A percentile compares a stretch with the other conserved stretches of the same genome.
These are phyloP conservation scores for Balaeniceps rex DNA, from an alignment of 2,113 vertebrate species.

Conservation along the genomic window DNA sequence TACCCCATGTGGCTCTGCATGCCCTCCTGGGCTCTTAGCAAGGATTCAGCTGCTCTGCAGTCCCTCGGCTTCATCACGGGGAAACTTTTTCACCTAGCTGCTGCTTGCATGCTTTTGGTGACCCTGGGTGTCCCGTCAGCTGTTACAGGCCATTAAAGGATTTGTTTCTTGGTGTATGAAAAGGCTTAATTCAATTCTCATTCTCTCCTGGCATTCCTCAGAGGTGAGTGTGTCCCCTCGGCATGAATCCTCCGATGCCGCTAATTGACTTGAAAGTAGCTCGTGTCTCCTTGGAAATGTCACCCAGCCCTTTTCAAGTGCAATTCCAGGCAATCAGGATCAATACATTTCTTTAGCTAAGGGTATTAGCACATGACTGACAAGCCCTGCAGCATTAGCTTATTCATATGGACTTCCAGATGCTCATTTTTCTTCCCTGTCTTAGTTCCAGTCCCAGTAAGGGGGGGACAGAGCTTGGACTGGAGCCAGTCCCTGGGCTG, in stretches of 20 bases:
- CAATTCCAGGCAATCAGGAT: slow-evolving; percentile 69
- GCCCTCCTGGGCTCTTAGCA: background rate
- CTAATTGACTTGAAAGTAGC: slow-evolving; percentile 71
- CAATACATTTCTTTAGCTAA: slow-evolving; percentile 65
- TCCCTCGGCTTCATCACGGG: background rate
- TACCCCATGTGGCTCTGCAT: background rate
- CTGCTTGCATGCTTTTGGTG: slow-evolving; percentile 3
- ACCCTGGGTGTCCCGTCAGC: slow-evolving; percentile 19
- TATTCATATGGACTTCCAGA: slow-evolving; percentile 23
- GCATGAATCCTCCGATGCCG: slow-evolving; percentile 27
- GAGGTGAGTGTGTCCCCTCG: slow-evolving; percentile 47
- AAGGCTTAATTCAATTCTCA: slow-evolving; percentile 48
- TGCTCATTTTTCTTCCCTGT: slow-evolving; percentile 41
- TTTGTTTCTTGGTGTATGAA: slow-evolving; percentile 48
- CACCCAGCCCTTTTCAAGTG: slow-evolving; percentile 68
- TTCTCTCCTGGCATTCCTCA: slow-evolving; percentile 45
- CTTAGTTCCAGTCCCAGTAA: background rate
- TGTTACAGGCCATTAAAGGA: slow-evolving; percentile 46
- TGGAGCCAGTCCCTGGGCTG: background rate
- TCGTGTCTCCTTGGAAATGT: slow-evolving; percentile 71
- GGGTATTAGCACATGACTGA: slow-evolving; percentile 65
- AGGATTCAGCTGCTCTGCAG: background rate
- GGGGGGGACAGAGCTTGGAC: background rate
- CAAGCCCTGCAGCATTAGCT: slow-evolving; percentile 32
- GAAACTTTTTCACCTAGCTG: slow-evolving; percentile 16